phyloP scores from a whole-genome alignment of 1,140 invertebrate species.

The Thrips palmi region DNA sequence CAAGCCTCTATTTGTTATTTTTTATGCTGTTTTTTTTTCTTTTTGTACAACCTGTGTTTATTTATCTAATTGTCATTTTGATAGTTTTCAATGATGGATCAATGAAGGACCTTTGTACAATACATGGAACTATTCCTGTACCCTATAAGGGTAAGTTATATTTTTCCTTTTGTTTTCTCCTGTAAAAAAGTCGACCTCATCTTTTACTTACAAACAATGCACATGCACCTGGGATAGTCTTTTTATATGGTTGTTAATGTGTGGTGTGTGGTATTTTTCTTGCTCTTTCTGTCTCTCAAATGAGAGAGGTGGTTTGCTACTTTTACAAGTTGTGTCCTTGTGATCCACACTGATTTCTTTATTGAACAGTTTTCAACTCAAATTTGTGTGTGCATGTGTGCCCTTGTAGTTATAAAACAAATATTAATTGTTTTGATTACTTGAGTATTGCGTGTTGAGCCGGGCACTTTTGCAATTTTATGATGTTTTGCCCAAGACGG shows the following conservation, averaged over 20 bases:
- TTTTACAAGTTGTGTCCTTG: slow-evolving; percentile 1
- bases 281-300: background rate
- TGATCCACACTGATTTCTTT: background rate
- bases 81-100: slow-evolving; percentile 83
- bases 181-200: background rate
- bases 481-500: background rate
- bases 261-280: background rate
- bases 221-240: background rate
- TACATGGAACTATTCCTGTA: slow-evolving; percentile 86
- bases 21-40: slow-evolving; percentile 8
- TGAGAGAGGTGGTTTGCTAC: background rate
- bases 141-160: slow-evolving; percentile 54
- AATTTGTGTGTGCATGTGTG: background rate
- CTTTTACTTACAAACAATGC: background rate
- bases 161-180: slow-evolving; percentile 1
- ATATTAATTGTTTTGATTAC: background rate
- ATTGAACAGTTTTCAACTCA: background rate
- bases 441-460: background rate
- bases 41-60: slow-evolving; percentile 10
- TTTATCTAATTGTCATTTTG: slow-evolving; percentile 23
- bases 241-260: background rate
- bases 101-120: slow-evolving; percentile 59
- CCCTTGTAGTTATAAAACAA: background rate
- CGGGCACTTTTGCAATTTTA: background rate
- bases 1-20: slow-evolving; percentile 8